Base-by-base conservation (phyloP, 1,140 invertebrate species). In the Neocloeon triangulifer region DNA sequence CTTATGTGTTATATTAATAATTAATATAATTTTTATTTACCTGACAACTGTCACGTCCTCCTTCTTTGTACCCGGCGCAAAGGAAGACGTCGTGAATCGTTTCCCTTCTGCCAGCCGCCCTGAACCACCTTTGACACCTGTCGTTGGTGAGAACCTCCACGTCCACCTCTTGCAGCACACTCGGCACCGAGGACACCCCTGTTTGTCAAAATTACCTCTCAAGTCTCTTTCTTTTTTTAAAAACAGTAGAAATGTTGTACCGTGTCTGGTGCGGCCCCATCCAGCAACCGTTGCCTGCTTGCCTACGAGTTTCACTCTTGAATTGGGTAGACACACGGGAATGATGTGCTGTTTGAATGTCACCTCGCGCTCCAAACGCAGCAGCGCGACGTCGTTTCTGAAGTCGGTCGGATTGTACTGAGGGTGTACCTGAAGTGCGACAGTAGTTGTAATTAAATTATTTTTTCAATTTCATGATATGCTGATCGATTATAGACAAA, bases 21-120 rank as follows among this genome's bases (percentile, higher is more conserved):
- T n/a, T n/a, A n/a, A n/a, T n/a, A n/a, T n/a, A 8, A 17, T 15
- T 14, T 19, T 25, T 10, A 32, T 29, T 38, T 47, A 63, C 61
- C 48, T 64, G 62, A 43, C 62, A 65, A 21, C 56, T 56, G 45
- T 66, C 62, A 32, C 51, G 41, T 22, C 55, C 57, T 33, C 73
- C 78, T 52, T 85, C 76, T 50, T 84, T 80, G 37, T 84, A 84
- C 17, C 86, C 86, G 3, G 85, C 85, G 50, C 86, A 94, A 1
- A 91, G 58, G 49, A 94, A 91, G 1, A 89, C 84, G 41, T 91
- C 80, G 38, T 85, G 79, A 39, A 94, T 91, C 1, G 75, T 81
- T 56, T 91, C 85, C 22, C 80, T 57, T 30, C 84, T 58, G 5
- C 84, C 84, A 0, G 84, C 86, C 10, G 79, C 70, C 33, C 76